Base-by-base conservation (phyloP, 1,140 invertebrate genomes). In the Agrilus planipennis region DNA sequence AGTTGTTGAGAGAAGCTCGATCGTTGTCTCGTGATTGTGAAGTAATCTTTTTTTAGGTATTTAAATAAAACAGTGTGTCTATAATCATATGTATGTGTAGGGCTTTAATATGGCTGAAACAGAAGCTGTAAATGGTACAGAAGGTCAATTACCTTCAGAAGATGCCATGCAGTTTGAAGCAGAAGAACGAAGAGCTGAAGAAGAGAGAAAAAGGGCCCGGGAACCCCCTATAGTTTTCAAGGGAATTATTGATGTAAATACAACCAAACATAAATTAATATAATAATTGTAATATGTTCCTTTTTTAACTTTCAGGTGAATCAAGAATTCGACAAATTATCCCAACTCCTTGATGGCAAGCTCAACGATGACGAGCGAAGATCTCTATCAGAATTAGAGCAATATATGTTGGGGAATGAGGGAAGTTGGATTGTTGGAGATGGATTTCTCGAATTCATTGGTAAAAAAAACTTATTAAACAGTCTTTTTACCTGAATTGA, bases 401-500 rank as follows among this genome's bases (percentile, higher is more conserved):
- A 88, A 55, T 94, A 91, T 63, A 76, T 90, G 51, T 64, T 90
- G 39, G 81, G 84, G 43, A 83, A 88, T 49, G 85, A 89, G 52
- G 89, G 89, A 29, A 86, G 83, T 45, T 92, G 89, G 89, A 86
- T 87, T 29, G 68, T 93, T 7, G 85, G 88, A 2, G 87, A 90
- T 48, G 79, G 85, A 45, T 92, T 92, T 59, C 69, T 91, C 16
- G 70, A 72, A 41, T 85, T 91, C 54, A 75, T 91, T 40, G 81
- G 81, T 82, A 39, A 61, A 68, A 64, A 32, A 3, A 34, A 17
- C 6, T 31, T 4, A 31, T 10, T n/a, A n/a, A n/a, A n/a, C n/a
- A n/a, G n/a, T n/a, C n/a, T n/a, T n/a, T n/a, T n/a, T n/a, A n/a
- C n/a, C n/a, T n/a, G n/a, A n/a, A n/a, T n/a, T n/a, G 23, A 25